phyloP scores from a whole-genome alignment of 2,888 invertebrate species.

The Odontocolon sp. region DNA sequence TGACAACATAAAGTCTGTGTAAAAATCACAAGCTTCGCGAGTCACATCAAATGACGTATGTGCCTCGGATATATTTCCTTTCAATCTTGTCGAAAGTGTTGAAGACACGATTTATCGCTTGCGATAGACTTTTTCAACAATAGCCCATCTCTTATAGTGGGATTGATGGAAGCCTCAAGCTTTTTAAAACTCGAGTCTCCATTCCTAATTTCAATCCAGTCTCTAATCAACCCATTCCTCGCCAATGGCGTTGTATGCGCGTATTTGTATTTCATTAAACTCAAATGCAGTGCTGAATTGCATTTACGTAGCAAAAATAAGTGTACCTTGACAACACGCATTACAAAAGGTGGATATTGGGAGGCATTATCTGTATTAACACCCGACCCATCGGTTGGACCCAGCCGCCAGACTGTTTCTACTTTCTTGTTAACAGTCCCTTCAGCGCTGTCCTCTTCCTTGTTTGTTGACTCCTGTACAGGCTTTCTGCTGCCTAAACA shows the following conservation, averaged over 20 bases:
- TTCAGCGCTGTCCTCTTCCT: constrained; percentile 69
- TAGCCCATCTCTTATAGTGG: neutral
- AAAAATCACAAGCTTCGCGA: neutral
- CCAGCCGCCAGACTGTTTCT: constrained; percentile 75
- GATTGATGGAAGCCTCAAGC: constrained; percentile 7
- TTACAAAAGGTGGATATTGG: constrained; percentile 78
- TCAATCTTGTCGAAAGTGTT: constrained; percentile 32
- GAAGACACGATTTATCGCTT: constrained; percentile 34
- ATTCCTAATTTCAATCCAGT: constrained; percentile 6
- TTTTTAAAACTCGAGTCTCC: constrained; percentile 25
- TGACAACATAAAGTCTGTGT: constrained; percentile 12
- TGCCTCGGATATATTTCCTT: constrained; percentile 24
- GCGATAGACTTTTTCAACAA: constrained; percentile 27
- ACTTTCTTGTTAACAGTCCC: constrained; percentile 69
- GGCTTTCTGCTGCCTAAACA: constrained; percentile 78
- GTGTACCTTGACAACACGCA: constrained; percentile 79
- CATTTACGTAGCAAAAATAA: constrained; percentile 66
- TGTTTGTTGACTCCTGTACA: constrained; percentile 68
- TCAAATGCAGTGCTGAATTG: constrained; percentile 61
- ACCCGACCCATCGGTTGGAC: constrained; percentile 74
- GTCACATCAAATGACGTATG: neutral
- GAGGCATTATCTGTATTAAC: constrained; percentile 74
- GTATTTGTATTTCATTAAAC: constrained; percentile 42
- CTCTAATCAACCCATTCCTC: constrained; percentile 40
- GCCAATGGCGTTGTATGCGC: constrained; percentile 31